phyloP scores from a whole-genome alignment of 2,797 vertebrate species.

The Sebastes jordani region DNA sequence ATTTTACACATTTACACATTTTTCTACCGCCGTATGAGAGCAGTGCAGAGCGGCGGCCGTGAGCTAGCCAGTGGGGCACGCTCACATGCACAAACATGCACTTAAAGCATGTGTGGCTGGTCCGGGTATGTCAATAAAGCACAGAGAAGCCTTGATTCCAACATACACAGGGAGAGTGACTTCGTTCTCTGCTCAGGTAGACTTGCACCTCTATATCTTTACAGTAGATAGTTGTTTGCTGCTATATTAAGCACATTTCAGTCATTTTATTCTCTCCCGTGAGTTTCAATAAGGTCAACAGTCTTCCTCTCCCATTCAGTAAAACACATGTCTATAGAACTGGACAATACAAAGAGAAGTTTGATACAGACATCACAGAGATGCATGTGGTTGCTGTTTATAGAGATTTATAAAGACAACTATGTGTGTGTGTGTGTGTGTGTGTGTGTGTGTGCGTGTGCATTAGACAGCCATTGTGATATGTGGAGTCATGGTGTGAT shows the following conservation, averaged over 20 bases:
- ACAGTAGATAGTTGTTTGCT: too few relatives aligned
- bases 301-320: background rate
- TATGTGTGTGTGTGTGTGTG: constrained; percentile 3
- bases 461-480: background rate
- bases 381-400: background rate
- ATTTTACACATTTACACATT: too few relatives aligned
- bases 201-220: too few relatives aligned
- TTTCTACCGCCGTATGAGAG: too few relatives aligned
- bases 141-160: too few relatives aligned
- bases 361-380: background rate
- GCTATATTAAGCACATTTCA: background rate
- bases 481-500: constrained; percentile 27
- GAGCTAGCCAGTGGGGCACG: too few relatives aligned
- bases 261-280: background rate
- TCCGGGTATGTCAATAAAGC: too few relatives aligned
- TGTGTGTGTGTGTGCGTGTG: background rate
- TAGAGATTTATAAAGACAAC: background rate
- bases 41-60: too few relatives aligned
- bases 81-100: too few relatives aligned
- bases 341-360: background rate
- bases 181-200: too few relatives aligned
- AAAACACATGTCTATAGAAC: background rate
- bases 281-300: background rate
- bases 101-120: too few relatives aligned
- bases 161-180: too few relatives aligned